These are phyloP conservation scores for human DNA, from an alignment of 2,113 vertebrate genomes.

Conservation along the genomic window GRCh38 chr19:7907501-7908000, in stretches of 20 bases:
- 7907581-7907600: neutral
- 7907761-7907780: neutral
- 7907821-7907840: neutral
- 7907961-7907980: no score
- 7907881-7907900: neutral
- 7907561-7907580: neutral
- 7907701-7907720: neutral
- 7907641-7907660: neutral
- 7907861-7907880: no score
- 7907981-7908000: no score
- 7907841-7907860: neutral
- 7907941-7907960: neutral
- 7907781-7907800: neutral
- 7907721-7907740: neutral
- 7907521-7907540: neutral
- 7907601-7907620: neutral
- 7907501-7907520: neutral
- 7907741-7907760: neutral
- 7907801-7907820: fast-evolving
- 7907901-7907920: neutral
- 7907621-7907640: neutral
- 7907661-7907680: neutral
- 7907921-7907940: neutral
- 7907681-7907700: neutral
- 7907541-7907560: neutral